These are phyloP conservation scores for Trinorchestia longiramus DNA, from an alignment of 1,140 invertebrate species.

Conservation along the genomic window DNA sequence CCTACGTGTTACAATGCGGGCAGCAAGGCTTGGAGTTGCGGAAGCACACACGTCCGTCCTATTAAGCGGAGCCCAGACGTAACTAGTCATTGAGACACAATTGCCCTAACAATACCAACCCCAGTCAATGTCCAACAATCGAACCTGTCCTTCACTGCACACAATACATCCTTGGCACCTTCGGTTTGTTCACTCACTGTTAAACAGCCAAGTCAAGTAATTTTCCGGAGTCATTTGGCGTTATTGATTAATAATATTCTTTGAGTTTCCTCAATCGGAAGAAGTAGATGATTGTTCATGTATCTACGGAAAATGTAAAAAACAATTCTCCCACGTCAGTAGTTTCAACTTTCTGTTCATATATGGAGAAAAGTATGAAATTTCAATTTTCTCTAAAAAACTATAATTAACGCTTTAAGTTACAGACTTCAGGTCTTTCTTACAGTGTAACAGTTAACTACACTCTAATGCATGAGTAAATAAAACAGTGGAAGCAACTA, in stretches of 20 bases:
- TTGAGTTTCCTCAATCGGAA: neutral
- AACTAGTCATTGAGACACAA: neutral
- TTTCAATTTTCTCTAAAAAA: neutral
- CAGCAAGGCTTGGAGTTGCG: neutral
- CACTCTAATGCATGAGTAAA: neutral
- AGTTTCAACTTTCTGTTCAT: neutral
- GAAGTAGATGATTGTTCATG: neutral
- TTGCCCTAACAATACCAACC: neutral
- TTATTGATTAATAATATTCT: neutral
- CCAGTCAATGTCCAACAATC: conserved; percentile 6
- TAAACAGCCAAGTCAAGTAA: neutral
- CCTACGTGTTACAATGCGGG: too few relatives aligned
- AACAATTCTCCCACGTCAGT: neutral
- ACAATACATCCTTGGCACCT: neutral
- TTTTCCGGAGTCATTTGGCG: neutral
- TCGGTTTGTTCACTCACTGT: neutral
- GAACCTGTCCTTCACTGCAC: neutral
- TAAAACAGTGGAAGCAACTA: neutral
- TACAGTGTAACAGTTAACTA: neutral
- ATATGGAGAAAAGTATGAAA: neutral
- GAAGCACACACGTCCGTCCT: neutral
- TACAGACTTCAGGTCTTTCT: neutral
- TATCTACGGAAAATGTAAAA: neutral
- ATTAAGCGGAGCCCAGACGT: neutral
- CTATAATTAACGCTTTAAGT: neutral